Base-by-base conservation (phyloP, 2,888 invertebrate genomes). In the Tolmerus cingulatus region DNA sequence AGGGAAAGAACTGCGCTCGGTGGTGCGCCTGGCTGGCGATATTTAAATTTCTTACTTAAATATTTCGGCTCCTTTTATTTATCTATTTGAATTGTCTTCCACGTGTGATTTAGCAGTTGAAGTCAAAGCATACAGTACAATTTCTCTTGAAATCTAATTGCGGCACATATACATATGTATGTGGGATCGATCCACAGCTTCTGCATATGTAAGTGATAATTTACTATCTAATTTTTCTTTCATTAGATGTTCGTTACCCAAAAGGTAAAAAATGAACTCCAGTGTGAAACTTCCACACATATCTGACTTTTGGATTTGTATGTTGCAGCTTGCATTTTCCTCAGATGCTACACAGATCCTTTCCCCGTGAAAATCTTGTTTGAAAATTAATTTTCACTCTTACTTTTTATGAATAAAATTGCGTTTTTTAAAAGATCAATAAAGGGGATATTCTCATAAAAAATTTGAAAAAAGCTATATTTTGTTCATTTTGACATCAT, bases 1-100 rank as follows among this genome's bases (percentile, higher is more conserved):
- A n/a, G 27, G 55, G 19, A 5, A 30, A 27, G 16, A 12, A 9
- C 12, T 66, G 12, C 27, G 1, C 23, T 12, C 66, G 4, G 27
- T 14, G 23, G 27, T 66, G 66, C 66, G 66, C 66, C 66, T 66
- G 66, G 66, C 66, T 66, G 66, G 66, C 66, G 40, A 78, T 40
- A 43, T 78, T 78, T 78, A 19, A 78, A 40, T 78, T 78, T 43
- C 78, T 78, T 78, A 78, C 27, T 66, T 66, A 66, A 66, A 78
- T 57, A 66, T 40, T 74, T 85, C 57, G 74, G 43, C 66, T 37
- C 37, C 19, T 85, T 51, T 74, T 34, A 74, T 66, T 74, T 85
- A 16, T 85, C 74, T 43, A 9, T 55, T 30, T 66, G 51, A 51
- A 82, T 55, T 82, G 23, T 82, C 66, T 34, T 34, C 30, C 40